A percentile compares a stretch with the other conserved stretches of the same genome.
Evolutionary conservation across 2,888 invertebrate genomes (phyloP).

Genomic region (Drosophila melanocephala): DNA sequence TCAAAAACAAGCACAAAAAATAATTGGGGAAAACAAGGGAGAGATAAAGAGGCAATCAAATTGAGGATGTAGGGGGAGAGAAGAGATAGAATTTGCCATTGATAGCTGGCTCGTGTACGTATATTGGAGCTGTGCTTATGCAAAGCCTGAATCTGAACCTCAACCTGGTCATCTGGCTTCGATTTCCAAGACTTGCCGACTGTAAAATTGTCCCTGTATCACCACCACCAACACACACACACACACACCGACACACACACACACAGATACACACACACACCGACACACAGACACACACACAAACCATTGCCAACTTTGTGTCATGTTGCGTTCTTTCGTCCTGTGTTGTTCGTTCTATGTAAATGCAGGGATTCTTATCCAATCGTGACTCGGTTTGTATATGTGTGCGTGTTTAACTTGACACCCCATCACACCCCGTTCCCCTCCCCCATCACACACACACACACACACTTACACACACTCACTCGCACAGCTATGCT

Average conservation of each 20-base stretch:
- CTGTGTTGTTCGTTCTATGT: slow-evolving; percentile 30
- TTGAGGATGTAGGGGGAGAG: background rate
- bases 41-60: background rate
- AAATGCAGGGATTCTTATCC: slow-evolving; percentile 51
- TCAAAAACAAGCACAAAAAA: background rate
- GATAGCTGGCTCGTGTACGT: background rate
- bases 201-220: background rate
- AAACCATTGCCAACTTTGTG: background rate
- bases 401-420: slow-evolving; percentile 37
- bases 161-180: slow-evolving; percentile 1
- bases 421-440: slow-evolving; percentile 17
- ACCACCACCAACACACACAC: background rate
- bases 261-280: background rate
- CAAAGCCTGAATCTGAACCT: background rate
- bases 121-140: background rate
- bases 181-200: slow-evolving; percentile 7
- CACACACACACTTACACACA: background rate
- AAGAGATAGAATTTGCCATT: background rate
- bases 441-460: background rate
- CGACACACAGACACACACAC: background rate
- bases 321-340: background rate
- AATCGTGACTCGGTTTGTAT: slow-evolving; percentile 31
- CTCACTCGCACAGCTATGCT: slow-evolving; percentile 18
- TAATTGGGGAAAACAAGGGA: background rate
- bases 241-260: no score